A percentile compares a stretch with the other conserved stretches of the same genome.
These are phyloP conservation scores for Atherinosoma microstoma DNA, from an alignment of 2,797 vertebrate species.

Conservation along the genomic window DNA sequence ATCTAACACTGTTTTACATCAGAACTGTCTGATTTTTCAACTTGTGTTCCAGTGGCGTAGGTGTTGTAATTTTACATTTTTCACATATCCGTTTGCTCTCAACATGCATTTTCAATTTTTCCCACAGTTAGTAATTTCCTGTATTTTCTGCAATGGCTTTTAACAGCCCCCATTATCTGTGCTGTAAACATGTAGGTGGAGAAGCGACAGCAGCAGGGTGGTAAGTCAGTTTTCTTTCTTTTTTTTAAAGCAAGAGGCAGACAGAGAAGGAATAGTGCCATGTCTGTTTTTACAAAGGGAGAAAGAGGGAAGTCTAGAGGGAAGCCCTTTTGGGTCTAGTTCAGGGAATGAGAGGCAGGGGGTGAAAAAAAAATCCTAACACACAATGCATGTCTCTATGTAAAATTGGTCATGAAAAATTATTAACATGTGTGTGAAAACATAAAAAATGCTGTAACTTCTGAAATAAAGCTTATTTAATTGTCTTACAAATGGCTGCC, in stretches of 20 bases:
- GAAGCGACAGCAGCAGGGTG: conserved; percentile 37
- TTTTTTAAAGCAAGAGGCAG: conserved; percentile 12
- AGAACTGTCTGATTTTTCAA: conserved; percentile 32
- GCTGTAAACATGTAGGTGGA: conserved; percentile 60
- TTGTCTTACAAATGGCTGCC: conserved; percentile 9
- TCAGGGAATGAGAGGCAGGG: neutral
- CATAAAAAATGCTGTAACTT: neutral
- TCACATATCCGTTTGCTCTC: conserved; percentile 26
- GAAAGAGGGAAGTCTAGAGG: conserved; percentile 7
- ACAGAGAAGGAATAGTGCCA: conserved; percentile 22
- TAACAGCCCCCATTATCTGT: conserved; percentile 42
- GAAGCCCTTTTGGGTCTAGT: neutral
- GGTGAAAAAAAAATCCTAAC: neutral
- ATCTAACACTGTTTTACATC: conserved; percentile 21
- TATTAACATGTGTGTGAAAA: neutral
- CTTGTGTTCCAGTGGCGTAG: conserved; percentile 19
- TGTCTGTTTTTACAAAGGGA: conserved; percentile 10
- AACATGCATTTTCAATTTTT: conserved; percentile 44
- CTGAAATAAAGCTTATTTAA: neutral
- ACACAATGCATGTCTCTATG: neutral
- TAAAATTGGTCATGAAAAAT: neutral
- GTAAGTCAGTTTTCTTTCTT: neutral
- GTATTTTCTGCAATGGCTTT: conserved; percentile 57
- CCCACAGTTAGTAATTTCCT: conserved; percentile 48
- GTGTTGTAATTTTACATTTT: conserved; percentile 43